These are phyloP conservation scores for Cottoperca gobio DNA, from an alignment of 2,797 vertebrate species.

Conservation along the genomic window DNA sequence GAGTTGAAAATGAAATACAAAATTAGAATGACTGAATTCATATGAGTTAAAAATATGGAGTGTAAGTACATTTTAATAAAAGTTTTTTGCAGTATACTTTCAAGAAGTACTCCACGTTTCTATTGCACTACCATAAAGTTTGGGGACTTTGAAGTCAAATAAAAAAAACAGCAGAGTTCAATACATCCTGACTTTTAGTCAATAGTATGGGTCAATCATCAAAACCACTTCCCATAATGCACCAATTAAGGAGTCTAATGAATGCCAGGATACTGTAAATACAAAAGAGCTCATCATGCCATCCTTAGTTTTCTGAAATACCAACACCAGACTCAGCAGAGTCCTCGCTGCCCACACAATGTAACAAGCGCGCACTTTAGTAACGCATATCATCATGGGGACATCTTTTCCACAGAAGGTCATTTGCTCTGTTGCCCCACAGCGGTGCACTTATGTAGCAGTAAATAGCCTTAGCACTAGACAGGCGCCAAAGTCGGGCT, in stretches of 20 bases:
- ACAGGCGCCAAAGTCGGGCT: conserved; percentile 76
- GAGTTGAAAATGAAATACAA: background rate
- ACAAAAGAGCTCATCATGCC: background rate
- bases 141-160: background rate
- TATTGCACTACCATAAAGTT: background rate
- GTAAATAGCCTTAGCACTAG: conserved; percentile 83
- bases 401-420: conserved; percentile 80
- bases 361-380: conserved; percentile 26
- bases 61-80: background rate
- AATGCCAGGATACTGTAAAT: background rate
- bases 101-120: background rate
- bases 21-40: background rate
- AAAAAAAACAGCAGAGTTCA: background rate
- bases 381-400: conserved; percentile 50
- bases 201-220: background rate
- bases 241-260: background rate
- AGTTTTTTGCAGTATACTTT: background rate
- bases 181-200: background rate
- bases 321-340: background rate
- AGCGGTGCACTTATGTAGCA: conserved; percentile 78
- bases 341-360: conserved; percentile 24
- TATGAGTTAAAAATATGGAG: background rate
- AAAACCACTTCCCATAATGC: background rate
- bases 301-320: background rate
- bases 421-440: conserved; percentile 71